These are phyloP conservation scores for Spilarctia lutea DNA, from an alignment of 2,888 invertebrate species.

Conservation along the genomic window DNA sequence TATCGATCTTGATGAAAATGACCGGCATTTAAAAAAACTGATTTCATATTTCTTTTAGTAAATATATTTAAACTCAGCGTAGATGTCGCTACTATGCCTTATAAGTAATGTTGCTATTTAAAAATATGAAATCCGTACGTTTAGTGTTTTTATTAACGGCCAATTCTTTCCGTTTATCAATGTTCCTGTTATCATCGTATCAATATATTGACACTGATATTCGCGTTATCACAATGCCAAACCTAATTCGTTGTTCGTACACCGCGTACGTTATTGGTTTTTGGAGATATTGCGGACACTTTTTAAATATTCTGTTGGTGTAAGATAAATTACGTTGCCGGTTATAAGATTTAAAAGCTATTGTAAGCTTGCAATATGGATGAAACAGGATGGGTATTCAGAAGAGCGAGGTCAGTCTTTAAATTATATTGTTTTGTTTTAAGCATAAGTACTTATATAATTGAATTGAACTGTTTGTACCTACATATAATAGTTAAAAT, in stretches of 20 bases:
- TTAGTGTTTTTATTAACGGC: slow-evolving; percentile 10
- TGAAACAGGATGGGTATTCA: slow-evolving; percentile 24
- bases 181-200: slow-evolving; percentile 35
- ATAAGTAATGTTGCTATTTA: slow-evolving; percentile 3
- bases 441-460: not conserved
- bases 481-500: too few relatives aligned
- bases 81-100: not conserved
- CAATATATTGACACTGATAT: slow-evolving; percentile 41
- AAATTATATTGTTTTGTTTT: not conserved
- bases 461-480: too few relatives aligned
- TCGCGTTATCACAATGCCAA: slow-evolving; percentile 42
- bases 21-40: too few relatives aligned
- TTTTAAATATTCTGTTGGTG: slow-evolving; percentile 10
- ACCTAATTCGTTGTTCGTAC: slow-evolving; percentile 38
- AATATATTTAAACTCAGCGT: not conserved
- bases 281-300: slow-evolving; percentile 1
- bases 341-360: not conserved
- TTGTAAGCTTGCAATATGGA: slow-evolving; percentile 10
- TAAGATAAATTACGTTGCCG: not conserved
- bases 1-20: too few relatives aligned
- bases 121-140: slow-evolving; percentile 2
- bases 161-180: slow-evolving; percentile 27
- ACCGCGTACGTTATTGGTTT: slow-evolving; percentile 13
- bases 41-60: too few relatives aligned
- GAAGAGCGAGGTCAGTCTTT: slow-evolving; percentile 20